Evolutionary conservation across 1,140 invertebrate genomes (phyloP).

Genomic region (Drosophila melanica): DNA sequence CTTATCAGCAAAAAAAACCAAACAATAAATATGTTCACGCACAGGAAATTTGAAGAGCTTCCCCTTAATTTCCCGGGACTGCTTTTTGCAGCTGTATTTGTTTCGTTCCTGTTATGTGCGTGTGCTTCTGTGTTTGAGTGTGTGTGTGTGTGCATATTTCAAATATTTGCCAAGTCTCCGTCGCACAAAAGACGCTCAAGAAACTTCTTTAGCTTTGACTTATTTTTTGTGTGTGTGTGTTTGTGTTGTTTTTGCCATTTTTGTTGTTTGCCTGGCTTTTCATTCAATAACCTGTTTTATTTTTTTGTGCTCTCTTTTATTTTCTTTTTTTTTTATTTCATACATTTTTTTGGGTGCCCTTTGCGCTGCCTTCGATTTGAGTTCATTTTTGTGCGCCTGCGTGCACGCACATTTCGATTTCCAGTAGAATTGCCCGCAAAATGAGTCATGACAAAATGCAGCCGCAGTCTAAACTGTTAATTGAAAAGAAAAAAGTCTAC

Average conservation of each 20-base stretch:
- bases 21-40: conserved; percentile 1
- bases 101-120: conserved; percentile 20
- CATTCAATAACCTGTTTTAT: conserved; percentile 82
- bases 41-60: background rate
- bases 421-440: conserved; percentile 57
- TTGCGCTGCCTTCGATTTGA: conserved; percentile 23
- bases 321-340: conserved; percentile 46
- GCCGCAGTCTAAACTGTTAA: conserved; percentile 12
- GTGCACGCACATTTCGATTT: conserved; percentile 50
- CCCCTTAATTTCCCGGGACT: background rate
- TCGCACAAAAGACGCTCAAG: conserved; percentile 43
- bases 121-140: no score
- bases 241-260: conserved; percentile 65
- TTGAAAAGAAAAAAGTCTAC: conserved; percentile 9
- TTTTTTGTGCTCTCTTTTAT: conserved; percentile 47
- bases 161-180: conserved; percentile 63
- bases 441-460: conserved; percentile 69
- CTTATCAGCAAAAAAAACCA: background rate
- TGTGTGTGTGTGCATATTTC: conserved; percentile 62
- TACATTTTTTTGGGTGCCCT: conserved; percentile 23
- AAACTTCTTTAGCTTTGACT: conserved; percentile 68
- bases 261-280: conserved; percentile 64
- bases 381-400: conserved; percentile 45
- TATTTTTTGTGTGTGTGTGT: conserved; percentile 49
- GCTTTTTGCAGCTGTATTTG: conserved; percentile 40